A percentile compares a stretch with the other conserved stretches of the same genome.
Conservation (phyloP, 1,140 invertebrate genomes). For the Euwallacea similis region DNA sequence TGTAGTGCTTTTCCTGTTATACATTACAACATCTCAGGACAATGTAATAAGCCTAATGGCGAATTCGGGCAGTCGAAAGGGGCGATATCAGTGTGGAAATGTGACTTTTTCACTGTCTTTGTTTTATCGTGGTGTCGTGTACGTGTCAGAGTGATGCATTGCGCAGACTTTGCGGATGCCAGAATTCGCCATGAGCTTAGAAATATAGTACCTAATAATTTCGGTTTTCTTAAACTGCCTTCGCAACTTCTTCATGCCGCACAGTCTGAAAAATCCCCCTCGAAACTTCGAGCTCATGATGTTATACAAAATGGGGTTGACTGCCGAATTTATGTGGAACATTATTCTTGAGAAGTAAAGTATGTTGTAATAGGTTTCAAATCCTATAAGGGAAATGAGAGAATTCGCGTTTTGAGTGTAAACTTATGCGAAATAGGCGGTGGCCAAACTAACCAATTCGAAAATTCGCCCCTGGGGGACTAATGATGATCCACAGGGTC, state of each 20-base stretch:
- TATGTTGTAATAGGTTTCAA: conserved; percentile 81
- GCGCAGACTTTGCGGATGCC: too few relatives aligned
- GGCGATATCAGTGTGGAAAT: neutral
- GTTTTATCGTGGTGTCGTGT: too few relatives aligned
- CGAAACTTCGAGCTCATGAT: conserved; percentile 91
- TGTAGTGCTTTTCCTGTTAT: conserved; percentile 48
- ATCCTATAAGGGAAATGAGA: conserved; percentile 48
- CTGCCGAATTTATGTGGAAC: conserved; percentile 85
- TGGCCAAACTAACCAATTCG: conserved; percentile 55
- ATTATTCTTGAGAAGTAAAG: conserved; percentile 85
- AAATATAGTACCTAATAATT: conserved; percentile 39
- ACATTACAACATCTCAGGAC: too few relatives aligned
- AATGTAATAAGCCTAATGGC: too few relatives aligned
- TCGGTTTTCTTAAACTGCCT: conserved; percentile 44
- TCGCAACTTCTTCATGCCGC: conserved; percentile 50
- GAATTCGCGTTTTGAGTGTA: neutral
- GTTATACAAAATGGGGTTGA: conserved; percentile 89
- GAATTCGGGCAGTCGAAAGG: too few relatives aligned
- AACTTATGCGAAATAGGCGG: neutral
- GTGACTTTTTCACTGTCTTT: neutral
- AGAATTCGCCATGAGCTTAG: neutral
- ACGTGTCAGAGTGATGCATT: neutral
- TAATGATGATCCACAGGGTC: conserved; percentile 81
- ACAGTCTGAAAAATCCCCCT: conserved; percentile 72
- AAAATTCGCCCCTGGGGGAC: conserved; percentile 63